phyloP scores from a whole-genome alignment of 2,113 vertebrate genomes.

The Rhegmatorhina hoffmannsi region DNA sequence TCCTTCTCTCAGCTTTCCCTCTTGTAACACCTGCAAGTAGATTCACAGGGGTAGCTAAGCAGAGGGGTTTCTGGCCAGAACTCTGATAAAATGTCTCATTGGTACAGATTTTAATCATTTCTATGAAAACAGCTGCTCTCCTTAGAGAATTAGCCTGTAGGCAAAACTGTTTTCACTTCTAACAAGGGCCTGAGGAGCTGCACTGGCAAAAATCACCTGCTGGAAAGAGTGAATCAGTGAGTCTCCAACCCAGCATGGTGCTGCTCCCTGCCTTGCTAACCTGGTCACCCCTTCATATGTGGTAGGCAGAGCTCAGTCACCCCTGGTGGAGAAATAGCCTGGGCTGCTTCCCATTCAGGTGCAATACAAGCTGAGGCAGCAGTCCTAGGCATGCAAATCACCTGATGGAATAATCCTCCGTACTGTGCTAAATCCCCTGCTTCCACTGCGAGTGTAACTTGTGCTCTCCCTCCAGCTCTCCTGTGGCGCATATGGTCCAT shows the following conservation, averaged over 20 bases:
- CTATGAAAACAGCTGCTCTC: conserved; percentile 55
- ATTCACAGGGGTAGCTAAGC: not conserved
- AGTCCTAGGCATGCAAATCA: not conserved
- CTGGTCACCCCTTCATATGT: not conserved
- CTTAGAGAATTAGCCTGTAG: not conserved
- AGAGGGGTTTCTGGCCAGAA: not conserved
- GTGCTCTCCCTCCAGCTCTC: not conserved
- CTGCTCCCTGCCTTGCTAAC: not conserved
- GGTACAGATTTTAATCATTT: conserved; percentile 31
- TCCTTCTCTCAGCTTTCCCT: conserved; percentile 29
- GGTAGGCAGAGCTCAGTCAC: not conserved
- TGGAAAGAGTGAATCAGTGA: conserved; percentile 7
- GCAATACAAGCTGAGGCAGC: not conserved
- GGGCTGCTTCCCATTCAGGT: not conserved
- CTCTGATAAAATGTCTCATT: conserved; percentile 38
- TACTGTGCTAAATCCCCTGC: not conserved
- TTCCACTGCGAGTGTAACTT: not conserved
- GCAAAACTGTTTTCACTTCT: conserved; percentile 16
- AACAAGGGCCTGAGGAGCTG: not conserved
- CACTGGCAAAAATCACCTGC: conserved; percentile 27
- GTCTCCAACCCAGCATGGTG: not conserved
- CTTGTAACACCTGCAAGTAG: conserved; percentile 54
- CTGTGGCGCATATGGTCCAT: not conserved
- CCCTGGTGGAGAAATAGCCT: not conserved
- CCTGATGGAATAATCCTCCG: not conserved